Base-by-base conservation (phyloP, 2,797 vertebrate species). In the Masticophis lateralis region DNA sequence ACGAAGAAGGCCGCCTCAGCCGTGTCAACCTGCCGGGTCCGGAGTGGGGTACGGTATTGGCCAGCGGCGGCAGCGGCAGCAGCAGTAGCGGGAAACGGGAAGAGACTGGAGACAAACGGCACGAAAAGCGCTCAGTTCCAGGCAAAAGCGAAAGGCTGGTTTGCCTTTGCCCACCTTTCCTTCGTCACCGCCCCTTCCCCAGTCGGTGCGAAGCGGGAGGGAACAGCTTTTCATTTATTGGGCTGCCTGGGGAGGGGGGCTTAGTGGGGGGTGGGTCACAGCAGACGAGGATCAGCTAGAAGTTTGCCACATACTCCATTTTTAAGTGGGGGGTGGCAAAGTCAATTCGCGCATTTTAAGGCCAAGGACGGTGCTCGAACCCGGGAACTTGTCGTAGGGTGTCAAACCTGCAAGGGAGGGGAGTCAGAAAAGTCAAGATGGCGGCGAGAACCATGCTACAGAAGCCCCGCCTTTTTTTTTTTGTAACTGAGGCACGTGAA, bases 31-130 rank as follows among this genome's bases (percentile, higher is more conserved):
- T 14, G n/a, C 47, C n/a, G 55, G 5, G 13, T 27, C 22, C 37
- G 2, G 53, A 6, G 59, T n/a, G 3, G 25, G 25, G 4, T 60
- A 13, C 32, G 2, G n/a, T 47, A 7, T 13, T 20, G 47, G 43
- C 16, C 74, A 3, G 92, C 95, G 88, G 92, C 91, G 32, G 94
- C 94, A 59, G 94, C 94, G 59, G 55, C 51, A 53, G 51, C 51
- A 53, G 51, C 94, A 13, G 61, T 27, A n/a, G 61, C 93, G n/a
- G 90, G 9, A 94, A 97, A 97, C 97, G 97, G 97, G 95, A 97
- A 97, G 97, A 96, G 96, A 95, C 90, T 94, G 94, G 97, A 97
- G 98, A 94, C 98, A 97, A 97, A 97, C 95, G 93, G 66, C 95
- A 63, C 93, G 90, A 94, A 96, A 97, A 95, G 95, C 97, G 97